Percentiles rank a stretch among this genome's conserved stretches.
Evolutionary conservation across 2,888 invertebrate species (phyloP).

Genomic region (Cephus spinipes): DNA sequence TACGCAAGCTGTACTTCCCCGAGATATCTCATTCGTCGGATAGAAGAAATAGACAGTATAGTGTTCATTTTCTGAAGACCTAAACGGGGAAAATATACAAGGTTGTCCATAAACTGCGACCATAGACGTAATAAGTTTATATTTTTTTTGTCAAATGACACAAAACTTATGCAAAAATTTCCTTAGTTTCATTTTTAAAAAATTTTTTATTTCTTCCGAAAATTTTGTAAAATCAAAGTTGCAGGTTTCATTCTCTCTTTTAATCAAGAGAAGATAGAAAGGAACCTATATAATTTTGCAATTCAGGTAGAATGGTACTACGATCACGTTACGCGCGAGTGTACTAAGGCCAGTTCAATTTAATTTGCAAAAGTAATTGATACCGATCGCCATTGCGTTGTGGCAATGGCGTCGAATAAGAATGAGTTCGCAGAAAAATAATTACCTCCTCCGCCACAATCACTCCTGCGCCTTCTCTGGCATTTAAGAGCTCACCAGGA

Average conservation of each 20-base stretch:
- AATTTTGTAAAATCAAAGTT: neutral
- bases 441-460: conserved; percentile 1
- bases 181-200: neutral
- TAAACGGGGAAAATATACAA: neutral
- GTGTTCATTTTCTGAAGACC: neutral
- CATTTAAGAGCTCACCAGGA: neutral
- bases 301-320: neutral
- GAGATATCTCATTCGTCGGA: neutral
- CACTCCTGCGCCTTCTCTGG: neutral
- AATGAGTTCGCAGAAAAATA: conserved; percentile 3
- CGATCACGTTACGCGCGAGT: neutral
- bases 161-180: neutral
- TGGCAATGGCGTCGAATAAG: conserved; percentile 5
- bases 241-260: neutral
- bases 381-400: neutral
- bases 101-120: neutral
- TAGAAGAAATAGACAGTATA: neutral
- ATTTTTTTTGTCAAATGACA: neutral
- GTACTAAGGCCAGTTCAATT: neutral
- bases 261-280: neutral
- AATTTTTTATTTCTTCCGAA: neutral
- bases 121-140: neutral
- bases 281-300: neutral
- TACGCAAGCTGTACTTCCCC: neutral
- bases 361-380: neutral